Conservation (phyloP, 2,888 invertebrate species). For the Hydroisotoma schaefferi region DNA sequence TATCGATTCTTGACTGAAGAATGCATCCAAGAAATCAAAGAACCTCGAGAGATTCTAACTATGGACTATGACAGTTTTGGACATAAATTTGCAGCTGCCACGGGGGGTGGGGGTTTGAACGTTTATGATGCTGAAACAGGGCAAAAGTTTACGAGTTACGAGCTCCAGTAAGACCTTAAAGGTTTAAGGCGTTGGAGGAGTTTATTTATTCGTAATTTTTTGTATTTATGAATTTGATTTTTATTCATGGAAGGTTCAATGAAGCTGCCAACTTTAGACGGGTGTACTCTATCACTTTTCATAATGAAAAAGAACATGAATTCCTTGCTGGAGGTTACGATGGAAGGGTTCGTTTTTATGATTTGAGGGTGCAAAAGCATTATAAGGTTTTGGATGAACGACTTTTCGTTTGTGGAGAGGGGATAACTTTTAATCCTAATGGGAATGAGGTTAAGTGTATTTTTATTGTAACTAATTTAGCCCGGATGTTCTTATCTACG, state of each 20-base stretch:
- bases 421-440: slow-evolving; percentile 62
- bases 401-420: slow-evolving; percentile 65
- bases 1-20: slow-evolving; percentile 65
- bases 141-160: slow-evolving; percentile 20
- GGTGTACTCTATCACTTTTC: slow-evolving; percentile 64
- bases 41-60: slow-evolving; percentile 63
- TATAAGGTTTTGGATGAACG: slow-evolving; percentile 60
- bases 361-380: slow-evolving; percentile 60
- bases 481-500: too few relatives aligned
- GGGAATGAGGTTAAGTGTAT: slow-evolving; percentile 60
- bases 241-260: slow-evolving; percentile 26
- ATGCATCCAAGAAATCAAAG: slow-evolving; percentile 64
- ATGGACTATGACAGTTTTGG: slow-evolving; percentile 61
- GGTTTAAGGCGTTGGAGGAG: too few relatives aligned
- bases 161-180: slow-evolving; percentile 35
- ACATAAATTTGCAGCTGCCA: slow-evolving; percentile 61
- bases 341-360: slow-evolving; percentile 65
- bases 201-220: too few relatives aligned
- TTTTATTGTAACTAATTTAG: neutral
- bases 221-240: neutral
- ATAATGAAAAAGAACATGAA: slow-evolving; percentile 61
- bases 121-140: slow-evolving; percentile 66
- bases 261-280: slow-evolving; percentile 50
- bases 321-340: slow-evolving; percentile 68
- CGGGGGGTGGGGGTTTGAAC: slow-evolving; percentile 62